A percentile compares a stretch with the other conserved stretches of the same genome.
Evolutionary conservation across 1,140 invertebrate species (phyloP).

Genomic region (Homalodisca vitripennis): DNA sequence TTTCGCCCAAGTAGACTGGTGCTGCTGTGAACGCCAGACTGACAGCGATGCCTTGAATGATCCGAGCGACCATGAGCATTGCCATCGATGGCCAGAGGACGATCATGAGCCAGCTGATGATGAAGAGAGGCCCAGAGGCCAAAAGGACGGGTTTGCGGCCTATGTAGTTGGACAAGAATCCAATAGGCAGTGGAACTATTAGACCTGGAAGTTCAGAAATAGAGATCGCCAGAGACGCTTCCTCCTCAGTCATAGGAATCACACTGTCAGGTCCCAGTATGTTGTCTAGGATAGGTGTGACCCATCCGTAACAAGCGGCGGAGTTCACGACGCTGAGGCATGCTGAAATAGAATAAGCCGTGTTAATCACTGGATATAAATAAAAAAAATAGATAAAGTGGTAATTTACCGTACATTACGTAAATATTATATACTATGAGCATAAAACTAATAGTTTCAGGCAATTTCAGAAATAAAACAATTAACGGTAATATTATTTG

Average conservation of each 20-base stretch:
- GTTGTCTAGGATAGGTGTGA: constrained; percentile 57
- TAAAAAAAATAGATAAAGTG: too few species aligned
- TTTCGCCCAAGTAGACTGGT: constrained; percentile 63
- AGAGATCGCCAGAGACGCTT: constrained; percentile 47
- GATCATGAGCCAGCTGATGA: constrained; percentile 54
- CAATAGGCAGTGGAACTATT: constrained; percentile 39
- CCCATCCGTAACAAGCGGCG: constrained; percentile 53
- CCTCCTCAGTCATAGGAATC: constrained; percentile 54
- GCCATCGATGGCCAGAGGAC: background rate
- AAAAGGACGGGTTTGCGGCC: constrained; percentile 71
- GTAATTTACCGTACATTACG: too few species aligned
- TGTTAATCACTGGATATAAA: too few species aligned
- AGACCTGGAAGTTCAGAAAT: constrained; percentile 37
- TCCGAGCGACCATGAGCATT: constrained; percentile 30
- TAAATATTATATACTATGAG: too few species aligned
- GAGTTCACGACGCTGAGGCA: constrained; percentile 45
- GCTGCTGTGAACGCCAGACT: constrained; percentile 54
- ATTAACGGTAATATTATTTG: too few species aligned
- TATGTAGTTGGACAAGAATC: constrained; percentile 62
- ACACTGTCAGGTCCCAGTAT: constrained; percentile 50
- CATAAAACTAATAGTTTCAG: too few species aligned
- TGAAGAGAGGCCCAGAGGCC: constrained; percentile 58
- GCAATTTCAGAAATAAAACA: constrained; percentile 53
- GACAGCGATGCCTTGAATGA: constrained; percentile 59
- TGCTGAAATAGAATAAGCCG: constrained; percentile 43